Base-by-base conservation (phyloP, 2,113 vertebrate species). In the Turdus rufiventris region DNA sequence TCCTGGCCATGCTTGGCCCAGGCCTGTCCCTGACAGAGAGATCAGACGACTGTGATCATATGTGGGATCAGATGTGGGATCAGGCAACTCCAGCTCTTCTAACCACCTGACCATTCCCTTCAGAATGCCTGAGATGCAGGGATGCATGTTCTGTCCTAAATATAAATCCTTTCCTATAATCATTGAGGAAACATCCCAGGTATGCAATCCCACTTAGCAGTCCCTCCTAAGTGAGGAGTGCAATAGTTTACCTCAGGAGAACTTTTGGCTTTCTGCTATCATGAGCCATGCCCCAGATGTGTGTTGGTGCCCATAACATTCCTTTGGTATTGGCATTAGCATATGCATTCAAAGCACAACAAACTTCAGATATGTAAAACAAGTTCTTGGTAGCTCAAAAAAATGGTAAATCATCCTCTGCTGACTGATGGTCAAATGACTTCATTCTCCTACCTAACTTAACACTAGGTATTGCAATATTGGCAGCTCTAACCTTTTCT, bases 81-180 rank as follows among this genome's bases (percentile, higher is more conserved):
- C 54, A 74, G 61, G 62, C 63, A 63, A n/a, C 29, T 62, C 21
- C 47, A 28, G 38, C 60, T 56, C 57, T 74, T 77, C 60, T 28
- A 21, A 65, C n/a, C 81, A 48, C 65, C 70, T 93, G 92, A 56
- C 48, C 28, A 7, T 68, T 85, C 82, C 81, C 58, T 79, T 93
- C 85, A 88, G 85, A 77, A 58, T 72, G 74, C 81, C 91, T 65
- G 73, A 67, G 80, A 65, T 61, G 50, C 65, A 60, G 40, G 48
- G 77, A 63, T 74, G 63, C 19, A 8, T n/a, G 36, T 31, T 66
- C 62, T 1, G 1, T 61, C 67, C 96, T 85, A 96, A 91, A 94
- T 93, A 96, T 85, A 95, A 94, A 80, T n/a, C 33, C 54, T 73
- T 57, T 53, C 58, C 89, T 50, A 86, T 58, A 80, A 86, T 86